These are phyloP conservation scores for Venustoraphidia nigricollis DNA, from an alignment of 2,888 invertebrate species.

Conservation along the genomic window DNA sequence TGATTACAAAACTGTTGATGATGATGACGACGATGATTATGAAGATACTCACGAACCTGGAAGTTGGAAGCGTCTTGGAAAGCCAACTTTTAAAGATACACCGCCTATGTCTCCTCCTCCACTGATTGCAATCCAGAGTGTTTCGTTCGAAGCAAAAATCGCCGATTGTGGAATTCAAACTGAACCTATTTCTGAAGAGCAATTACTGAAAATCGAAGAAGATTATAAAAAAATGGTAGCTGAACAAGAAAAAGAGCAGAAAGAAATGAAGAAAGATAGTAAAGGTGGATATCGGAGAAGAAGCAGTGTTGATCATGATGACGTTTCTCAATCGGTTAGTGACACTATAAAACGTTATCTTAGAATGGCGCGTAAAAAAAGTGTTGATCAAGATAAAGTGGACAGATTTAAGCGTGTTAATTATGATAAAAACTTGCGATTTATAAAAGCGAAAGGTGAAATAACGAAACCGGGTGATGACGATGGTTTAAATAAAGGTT, in stretches of 20 bases:
- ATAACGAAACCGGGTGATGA: constrained; percentile 64
- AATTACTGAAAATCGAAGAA: constrained; percentile 31
- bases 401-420: constrained; percentile 78
- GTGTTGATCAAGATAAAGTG: constrained; percentile 62
- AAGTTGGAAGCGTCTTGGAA: constrained; percentile 12
- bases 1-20: constrained; percentile 10
- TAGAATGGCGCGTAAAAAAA: constrained; percentile 77
- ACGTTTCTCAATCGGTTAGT: constrained; percentile 73
- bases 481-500: constrained; percentile 58
- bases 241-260: constrained; percentile 33
- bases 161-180: constrained; percentile 45
- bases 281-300: constrained; percentile 36
- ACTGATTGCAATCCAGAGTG: constrained; percentile 48
- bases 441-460: constrained; percentile 65
- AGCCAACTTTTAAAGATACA: constrained; percentile 3
- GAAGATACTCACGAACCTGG: constrained; percentile 20
- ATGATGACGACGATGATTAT: constrained; percentile 17
- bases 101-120: constrained; percentile 39
- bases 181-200: constrained; percentile 37
- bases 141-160: constrained; percentile 34
- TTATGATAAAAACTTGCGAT: constrained; percentile 69
- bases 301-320: constrained; percentile 70
- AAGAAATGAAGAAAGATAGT: constrained; percentile 28
- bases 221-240: constrained; percentile 28
- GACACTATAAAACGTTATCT: constrained; percentile 76